Base-by-base conservation (phyloP, 2,797 vertebrate species). In the Momotus momota region DNA sequence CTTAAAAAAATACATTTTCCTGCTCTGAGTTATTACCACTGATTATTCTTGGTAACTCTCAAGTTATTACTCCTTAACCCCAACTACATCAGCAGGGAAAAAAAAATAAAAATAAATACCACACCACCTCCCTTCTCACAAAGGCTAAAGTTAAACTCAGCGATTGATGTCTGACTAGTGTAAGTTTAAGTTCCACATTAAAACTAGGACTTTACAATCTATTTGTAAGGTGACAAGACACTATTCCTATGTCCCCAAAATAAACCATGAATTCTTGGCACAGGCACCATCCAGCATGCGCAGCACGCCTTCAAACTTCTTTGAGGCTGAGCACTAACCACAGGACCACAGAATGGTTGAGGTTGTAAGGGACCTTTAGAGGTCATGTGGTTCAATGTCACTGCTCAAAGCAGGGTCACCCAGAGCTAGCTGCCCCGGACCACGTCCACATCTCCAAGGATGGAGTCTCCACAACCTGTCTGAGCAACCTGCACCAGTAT, bases 241-340 rank as follows among this genome's bases (percentile, higher is more conserved):
- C 29, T 27, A 51, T 35, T 52, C 17, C 7, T 10, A 4, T 4
- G 25, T 16, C 57, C 41, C 62, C 48, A 7, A 5, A 13, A 25
- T 10, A 54, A 61, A 54, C 33, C 40, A 41, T 2, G 21, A 64
- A 19, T 18, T 10, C 51, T 35, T 61, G 27, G 52, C 45, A 35
- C 31, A 14, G 1, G 9, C 54, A 13, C n/a, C 11, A 12, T 3
- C 38, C 54, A 38, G 29, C 48, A 31, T 0, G 5, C 22, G 19
- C 31, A 31, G 31, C 14, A 33, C 33, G 14, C 21, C 55, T 82
- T 43, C 64, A 41, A n/a, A 46, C 19, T 9, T 41, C 26, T 1
- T 16, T 20, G 43, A 54, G 18, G 25, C 40, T 4, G 10, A 40
- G 52, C 23, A 9, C 22, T 40, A 9, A 26, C 5, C n/a, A 2